Conservation (phyloP, 2,113 vertebrate species). For the Charadrius vociferus region DNA sequence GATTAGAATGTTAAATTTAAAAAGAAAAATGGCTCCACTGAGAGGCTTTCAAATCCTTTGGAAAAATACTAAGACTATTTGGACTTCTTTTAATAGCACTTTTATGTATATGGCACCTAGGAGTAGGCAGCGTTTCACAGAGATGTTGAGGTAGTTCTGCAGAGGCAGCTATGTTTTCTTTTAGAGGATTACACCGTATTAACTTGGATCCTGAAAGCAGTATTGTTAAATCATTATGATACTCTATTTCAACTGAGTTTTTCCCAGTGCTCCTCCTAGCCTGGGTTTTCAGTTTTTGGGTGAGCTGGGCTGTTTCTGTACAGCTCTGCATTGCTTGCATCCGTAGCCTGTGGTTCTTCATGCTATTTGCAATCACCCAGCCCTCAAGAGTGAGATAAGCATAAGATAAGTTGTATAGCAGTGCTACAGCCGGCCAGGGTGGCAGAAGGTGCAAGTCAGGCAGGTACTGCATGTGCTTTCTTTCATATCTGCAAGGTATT, state of each 20-base stretch:
- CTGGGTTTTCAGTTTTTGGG: not conserved
- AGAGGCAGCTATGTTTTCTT: not conserved
- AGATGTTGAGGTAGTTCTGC: not conserved
- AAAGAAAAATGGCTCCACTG: not conserved
- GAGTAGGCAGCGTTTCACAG: rapidly evolving
- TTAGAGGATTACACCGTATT: not conserved
- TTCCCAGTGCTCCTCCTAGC: not conserved
- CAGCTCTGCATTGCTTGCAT: not conserved
- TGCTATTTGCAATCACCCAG: not conserved
- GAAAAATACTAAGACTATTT: not conserved
- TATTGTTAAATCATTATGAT: not conserved
- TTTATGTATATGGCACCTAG: not conserved
- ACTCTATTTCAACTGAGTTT: not conserved
- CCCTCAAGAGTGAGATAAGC: not conserved
- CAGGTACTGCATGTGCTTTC: not conserved
- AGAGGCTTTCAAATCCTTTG: not conserved
- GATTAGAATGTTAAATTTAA: not conserved
- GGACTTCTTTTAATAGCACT: not conserved
- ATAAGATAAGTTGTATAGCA: not conserved
- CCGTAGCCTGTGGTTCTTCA: not conserved
- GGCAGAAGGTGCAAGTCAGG: not conserved
- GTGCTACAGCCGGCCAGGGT: not conserved
- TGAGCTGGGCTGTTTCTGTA: not conserved
- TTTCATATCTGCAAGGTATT: not conserved
- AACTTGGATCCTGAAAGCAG: not conserved